phyloP scores from a whole-genome alignment of 2,113 vertebrate species.

The Sus scrofa region DNA sequence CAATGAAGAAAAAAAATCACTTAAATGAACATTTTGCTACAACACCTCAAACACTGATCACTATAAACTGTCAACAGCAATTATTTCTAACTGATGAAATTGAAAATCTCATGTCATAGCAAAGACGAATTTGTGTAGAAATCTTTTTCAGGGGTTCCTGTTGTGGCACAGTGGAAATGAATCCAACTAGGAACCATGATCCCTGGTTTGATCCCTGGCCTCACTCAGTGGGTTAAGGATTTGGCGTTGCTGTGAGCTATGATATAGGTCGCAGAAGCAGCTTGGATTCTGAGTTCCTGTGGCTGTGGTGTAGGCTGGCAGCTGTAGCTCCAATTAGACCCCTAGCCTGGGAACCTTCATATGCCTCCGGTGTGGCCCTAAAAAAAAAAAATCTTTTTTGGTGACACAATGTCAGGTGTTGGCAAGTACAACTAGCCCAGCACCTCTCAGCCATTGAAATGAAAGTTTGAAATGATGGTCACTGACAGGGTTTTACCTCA shows the following conservation, averaged over 20 bases:
- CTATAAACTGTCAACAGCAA: background rate
- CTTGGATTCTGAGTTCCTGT: no score
- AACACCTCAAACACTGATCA: slow-evolving; percentile 35
- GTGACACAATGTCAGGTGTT: background rate
- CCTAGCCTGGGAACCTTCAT: no score
- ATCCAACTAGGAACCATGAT: no score
- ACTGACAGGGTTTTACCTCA: background rate
- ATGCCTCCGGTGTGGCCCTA: no score
- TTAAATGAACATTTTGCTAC: background rate
- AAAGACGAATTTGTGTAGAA: slow-evolving; percentile 40
- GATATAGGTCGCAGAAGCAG: no score
- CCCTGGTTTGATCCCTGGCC: no score
- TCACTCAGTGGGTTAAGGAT: no score
- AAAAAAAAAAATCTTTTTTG: background rate
- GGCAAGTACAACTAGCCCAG: background rate
- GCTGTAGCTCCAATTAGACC: no score
- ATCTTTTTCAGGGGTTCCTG: background rate
- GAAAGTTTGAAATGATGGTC: background rate
- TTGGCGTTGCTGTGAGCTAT: no score
- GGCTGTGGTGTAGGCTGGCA: no score
- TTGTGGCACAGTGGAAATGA: background rate
- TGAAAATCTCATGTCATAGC: background rate
- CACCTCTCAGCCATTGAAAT: background rate
- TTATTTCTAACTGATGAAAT: slow-evolving; percentile 46
- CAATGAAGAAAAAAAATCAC: background rate